These are phyloP conservation scores for Telmatochromis sp. DNA, from an alignment of 2,113 vertebrate species.

Conservation along the genomic window DNA sequence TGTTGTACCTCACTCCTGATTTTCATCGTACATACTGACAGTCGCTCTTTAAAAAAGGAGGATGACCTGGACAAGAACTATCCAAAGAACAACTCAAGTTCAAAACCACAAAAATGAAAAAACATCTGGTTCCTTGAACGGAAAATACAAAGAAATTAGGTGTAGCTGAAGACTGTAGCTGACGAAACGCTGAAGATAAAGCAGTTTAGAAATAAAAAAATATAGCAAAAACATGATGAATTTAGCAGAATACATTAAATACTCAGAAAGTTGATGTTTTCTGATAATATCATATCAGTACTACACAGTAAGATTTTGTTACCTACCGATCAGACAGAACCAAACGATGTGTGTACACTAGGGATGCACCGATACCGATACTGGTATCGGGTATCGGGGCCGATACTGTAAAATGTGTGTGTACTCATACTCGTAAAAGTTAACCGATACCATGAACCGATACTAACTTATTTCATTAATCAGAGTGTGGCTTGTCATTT, in stretches of 20 bases:
- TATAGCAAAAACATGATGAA: neutral
- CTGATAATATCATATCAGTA: neutral
- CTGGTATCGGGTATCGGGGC: too few relatives aligned
- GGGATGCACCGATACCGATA: too few relatives aligned
- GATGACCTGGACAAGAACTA: neutral
- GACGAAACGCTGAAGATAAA: neutral
- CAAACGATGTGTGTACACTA: neutral
- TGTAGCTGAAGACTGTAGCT: neutral
- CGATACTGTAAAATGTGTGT: too few relatives aligned
- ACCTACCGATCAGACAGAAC: accelerated
- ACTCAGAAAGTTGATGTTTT: neutral
- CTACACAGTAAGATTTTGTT: neutral
- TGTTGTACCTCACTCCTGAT: neutral
- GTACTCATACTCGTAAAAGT: too few relatives aligned
- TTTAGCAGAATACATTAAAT: neutral
- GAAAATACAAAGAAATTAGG: neutral
- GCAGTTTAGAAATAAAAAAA: neutral
- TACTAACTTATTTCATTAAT: too few relatives aligned
- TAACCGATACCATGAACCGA: too few relatives aligned
- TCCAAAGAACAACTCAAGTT: neutral
- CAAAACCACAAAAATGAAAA: neutral
- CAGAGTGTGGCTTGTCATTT: too few relatives aligned
- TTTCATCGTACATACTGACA: neutral
- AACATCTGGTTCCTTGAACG: neutral
- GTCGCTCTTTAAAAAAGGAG: neutral